A percentile compares a stretch with the other conserved stretches of the same genome.
Conservation (phyloP, 2,888 invertebrate genomes). For the Apamea sordens region DNA sequence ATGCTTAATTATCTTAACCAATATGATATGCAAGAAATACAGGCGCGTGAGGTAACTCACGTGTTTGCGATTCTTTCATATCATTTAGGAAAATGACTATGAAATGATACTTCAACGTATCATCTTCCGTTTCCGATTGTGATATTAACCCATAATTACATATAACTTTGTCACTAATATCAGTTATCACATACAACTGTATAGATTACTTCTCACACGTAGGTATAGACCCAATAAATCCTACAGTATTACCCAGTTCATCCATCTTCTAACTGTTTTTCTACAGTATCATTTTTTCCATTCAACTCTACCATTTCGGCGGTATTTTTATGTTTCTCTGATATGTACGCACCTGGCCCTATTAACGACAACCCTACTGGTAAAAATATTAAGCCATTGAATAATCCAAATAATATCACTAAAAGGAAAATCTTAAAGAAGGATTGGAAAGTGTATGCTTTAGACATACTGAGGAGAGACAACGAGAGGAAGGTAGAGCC, state of each 20-base stretch:
- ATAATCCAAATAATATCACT: slow-evolving; percentile 94
- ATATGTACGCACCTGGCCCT: slow-evolving; percentile 91
- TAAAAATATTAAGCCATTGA: slow-evolving; percentile 93
- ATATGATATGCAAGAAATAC: slow-evolving; percentile 23
- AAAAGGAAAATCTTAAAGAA: slow-evolving; percentile 94
- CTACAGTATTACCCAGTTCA: slow-evolving; percentile 43
- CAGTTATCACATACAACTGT: slow-evolving; percentile 40
- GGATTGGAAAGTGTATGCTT: slow-evolving; percentile 94
- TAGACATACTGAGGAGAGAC: slow-evolving; percentile 92
- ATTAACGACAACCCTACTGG: slow-evolving; percentile 94
- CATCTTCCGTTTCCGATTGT: slow-evolving; percentile 25
- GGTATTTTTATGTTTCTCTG: slow-evolving; percentile 68
- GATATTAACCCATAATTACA: slow-evolving; percentile 16
- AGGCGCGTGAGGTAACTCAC: slow-evolving; percentile 1
- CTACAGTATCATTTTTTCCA: slow-evolving; percentile 72
- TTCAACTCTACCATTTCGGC: slow-evolving; percentile 82
- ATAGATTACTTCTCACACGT: slow-evolving; percentile 40
- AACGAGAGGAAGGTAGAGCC: slow-evolving; percentile 94
- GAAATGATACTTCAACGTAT: slow-evolving; percentile 43
- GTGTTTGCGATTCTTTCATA: slow-evolving; percentile 1
- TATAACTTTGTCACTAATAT: slow-evolving; percentile 24
- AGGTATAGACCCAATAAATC: slow-evolving; percentile 26
- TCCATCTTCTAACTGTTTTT: slow-evolving; percentile 69
- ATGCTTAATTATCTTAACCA: slow-evolving; percentile 8
- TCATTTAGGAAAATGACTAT: neutral